Evolutionary conservation across 92 coral and sea anemone genomes (phyloP).

Genomic region (Chrysogorgia sp.): DNA sequence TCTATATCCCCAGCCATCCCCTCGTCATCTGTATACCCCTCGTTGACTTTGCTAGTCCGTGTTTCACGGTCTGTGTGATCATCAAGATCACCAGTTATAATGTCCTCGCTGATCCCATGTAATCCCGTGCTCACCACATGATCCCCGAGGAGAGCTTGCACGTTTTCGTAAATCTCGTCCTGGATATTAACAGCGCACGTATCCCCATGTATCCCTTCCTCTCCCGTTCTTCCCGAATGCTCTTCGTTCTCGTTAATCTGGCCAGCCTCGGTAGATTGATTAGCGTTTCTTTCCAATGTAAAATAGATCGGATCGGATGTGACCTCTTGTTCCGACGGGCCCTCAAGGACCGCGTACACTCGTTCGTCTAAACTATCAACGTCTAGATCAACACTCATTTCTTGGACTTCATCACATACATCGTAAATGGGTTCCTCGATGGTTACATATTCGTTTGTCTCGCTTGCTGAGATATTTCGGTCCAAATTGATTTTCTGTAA

Average conservation of each 20-base stretch:
- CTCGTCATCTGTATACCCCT: background rate
- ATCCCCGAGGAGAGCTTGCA: too few species aligned
- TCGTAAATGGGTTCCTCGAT: too few species aligned
- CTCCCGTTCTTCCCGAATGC: too few species aligned
- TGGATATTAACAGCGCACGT: constrained; percentile 3
- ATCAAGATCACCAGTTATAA: background rate
- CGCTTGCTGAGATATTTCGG: too few species aligned
- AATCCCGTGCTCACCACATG: background rate
- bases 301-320: constrained; percentile 15
- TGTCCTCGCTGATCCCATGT: background rate
- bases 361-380: too few species aligned
- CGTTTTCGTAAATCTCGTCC: background rate
- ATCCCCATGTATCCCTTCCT: background rate
- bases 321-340: constrained; percentile 1
- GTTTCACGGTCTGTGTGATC: too few species aligned
- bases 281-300: constrained; percentile 13
- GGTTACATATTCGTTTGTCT: too few species aligned
- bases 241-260: too few species aligned
- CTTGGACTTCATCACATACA: too few species aligned
- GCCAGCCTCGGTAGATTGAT: background rate
- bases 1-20: background rate
- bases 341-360: background rate
- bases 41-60: background rate
- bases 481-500: too few species aligned
- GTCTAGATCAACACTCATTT: too few species aligned